Evolutionary conservation across 1,140 invertebrate genomes (phyloP).

Genomic region (Drosophila saltans): DNA sequence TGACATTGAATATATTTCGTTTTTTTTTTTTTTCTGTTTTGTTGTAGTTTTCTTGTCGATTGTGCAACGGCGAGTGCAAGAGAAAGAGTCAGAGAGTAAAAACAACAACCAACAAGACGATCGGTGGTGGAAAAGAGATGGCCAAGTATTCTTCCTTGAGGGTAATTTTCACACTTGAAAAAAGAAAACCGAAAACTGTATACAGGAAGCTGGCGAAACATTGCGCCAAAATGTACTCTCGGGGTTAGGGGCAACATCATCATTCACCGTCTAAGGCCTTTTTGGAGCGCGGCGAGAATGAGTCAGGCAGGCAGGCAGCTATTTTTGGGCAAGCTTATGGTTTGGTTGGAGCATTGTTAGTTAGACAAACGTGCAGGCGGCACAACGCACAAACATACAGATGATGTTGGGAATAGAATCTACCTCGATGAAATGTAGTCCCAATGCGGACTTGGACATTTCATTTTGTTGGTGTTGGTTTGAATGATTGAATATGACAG

Average conservation of each 20-base stretch:
- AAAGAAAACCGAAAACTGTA: neutral
- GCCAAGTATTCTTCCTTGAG: slow-evolving; percentile 33
- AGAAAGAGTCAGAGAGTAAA: neutral
- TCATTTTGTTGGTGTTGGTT: slow-evolving; percentile 64
- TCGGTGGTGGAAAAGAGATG: neutral
- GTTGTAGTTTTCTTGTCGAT: slow-evolving; percentile 45
- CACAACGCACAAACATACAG: slow-evolving; percentile 31
- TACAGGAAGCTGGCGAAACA: slow-evolving; percentile 43
- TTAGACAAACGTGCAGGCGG: slow-evolving; percentile 18
- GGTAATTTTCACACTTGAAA: slow-evolving; percentile 40
- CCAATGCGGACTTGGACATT: slow-evolving; percentile 79
- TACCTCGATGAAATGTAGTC: slow-evolving; percentile 79
- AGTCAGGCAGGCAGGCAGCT: slow-evolving; percentile 30
- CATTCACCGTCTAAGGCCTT: slow-evolving; percentile 26
- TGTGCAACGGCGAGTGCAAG: slow-evolving; percentile 73
- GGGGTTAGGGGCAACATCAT: neutral
- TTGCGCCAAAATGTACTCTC: slow-evolving; percentile 2
- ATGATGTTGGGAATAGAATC: slow-evolving; percentile 50
- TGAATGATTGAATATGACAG: slow-evolving; percentile 51
- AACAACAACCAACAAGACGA: too few species aligned
- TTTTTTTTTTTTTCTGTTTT: slow-evolving; percentile 37
- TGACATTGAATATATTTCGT: slow-evolving; percentile 66
- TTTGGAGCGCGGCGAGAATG: slow-evolving; percentile 39
- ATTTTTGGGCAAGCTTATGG: slow-evolving; percentile 42
- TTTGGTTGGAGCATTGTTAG: slow-evolving; percentile 30